phyloP scores from a whole-genome alignment of 2,113 vertebrate genomes.

The Psilopogon haemacephalus region DNA sequence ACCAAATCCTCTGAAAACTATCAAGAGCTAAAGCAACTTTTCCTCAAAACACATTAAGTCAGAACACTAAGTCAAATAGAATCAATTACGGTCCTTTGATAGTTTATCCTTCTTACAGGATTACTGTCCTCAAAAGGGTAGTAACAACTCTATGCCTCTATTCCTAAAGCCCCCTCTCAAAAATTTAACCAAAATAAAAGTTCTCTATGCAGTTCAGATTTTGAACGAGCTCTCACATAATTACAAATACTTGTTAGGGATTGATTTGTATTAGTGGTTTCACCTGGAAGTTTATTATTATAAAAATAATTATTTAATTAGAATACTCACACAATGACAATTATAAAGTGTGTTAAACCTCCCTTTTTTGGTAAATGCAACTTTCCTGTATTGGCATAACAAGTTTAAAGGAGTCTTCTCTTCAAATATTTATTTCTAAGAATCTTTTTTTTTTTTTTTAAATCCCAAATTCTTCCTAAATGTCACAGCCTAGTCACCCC shows the following conservation, averaged over 20 bases:
- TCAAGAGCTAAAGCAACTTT: background rate
- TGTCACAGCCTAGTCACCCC: background rate
- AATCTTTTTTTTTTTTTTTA: fast-evolving
- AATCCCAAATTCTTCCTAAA: background rate
- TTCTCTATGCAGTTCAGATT: too few relatives aligned
- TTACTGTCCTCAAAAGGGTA: background rate
- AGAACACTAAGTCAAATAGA: fast-evolving
- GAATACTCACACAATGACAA: background rate
- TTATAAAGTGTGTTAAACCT: background rate
- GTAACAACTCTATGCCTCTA: background rate
- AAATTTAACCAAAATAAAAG: too few relatives aligned
- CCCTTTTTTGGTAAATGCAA: background rate
- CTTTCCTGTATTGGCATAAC: background rate
- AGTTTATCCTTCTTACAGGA: background rate
- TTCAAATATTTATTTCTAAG: background rate
- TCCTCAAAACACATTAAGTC: background rate
- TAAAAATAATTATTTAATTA: background rate
- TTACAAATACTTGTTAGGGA: too few relatives aligned
- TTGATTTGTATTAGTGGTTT: too few relatives aligned
- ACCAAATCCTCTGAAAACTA: background rate
- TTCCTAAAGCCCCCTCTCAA: background rate
- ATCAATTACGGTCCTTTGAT: background rate
- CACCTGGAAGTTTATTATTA: background rate
- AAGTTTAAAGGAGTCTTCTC: background rate
- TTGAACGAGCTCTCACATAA: too few relatives aligned